These are phyloP conservation scores for Menidia menidia DNA, from an alignment of 2,797 vertebrate genomes.

Conservation along the genomic window DNA sequence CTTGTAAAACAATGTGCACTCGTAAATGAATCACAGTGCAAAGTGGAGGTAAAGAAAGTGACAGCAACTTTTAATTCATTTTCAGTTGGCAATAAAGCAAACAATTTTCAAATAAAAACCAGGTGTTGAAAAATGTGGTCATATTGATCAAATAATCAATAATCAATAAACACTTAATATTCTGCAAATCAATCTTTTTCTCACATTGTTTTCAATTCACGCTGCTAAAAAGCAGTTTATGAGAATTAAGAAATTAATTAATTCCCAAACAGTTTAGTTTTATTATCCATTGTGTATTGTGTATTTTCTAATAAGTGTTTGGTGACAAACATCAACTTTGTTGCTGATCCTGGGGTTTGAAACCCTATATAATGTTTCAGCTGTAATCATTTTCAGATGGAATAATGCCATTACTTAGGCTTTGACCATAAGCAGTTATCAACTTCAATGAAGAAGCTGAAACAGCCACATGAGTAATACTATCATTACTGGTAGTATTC, in stretches of 20 bases:
- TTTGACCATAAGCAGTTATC: constrained; percentile 11
- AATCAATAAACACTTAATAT: no score
- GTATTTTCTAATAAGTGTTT: neutral
- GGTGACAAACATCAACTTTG: neutral
- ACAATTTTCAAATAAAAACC: neutral
- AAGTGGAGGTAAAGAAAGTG: neutral
- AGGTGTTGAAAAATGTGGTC: neutral
- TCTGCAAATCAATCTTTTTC: no score
- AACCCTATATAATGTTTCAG: neutral
- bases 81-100: neutral
- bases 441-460: no score
- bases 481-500: constrained; percentile 35
- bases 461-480: constrained; percentile 16
- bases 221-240: no score
- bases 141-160: no score
- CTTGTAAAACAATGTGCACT: constrained; percentile 15
- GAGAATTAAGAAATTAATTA: neutral
- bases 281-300: no score
- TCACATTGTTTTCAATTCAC: no score
- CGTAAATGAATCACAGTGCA: constrained; percentile 9
- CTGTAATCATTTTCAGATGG: no score
- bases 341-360: neutral
- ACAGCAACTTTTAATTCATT: constrained; percentile 13
- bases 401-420: constrained; percentile 29
- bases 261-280: neutral